Conservation (phyloP, 2,797 vertebrate genomes). For the Cossypha heuglini region DNA sequence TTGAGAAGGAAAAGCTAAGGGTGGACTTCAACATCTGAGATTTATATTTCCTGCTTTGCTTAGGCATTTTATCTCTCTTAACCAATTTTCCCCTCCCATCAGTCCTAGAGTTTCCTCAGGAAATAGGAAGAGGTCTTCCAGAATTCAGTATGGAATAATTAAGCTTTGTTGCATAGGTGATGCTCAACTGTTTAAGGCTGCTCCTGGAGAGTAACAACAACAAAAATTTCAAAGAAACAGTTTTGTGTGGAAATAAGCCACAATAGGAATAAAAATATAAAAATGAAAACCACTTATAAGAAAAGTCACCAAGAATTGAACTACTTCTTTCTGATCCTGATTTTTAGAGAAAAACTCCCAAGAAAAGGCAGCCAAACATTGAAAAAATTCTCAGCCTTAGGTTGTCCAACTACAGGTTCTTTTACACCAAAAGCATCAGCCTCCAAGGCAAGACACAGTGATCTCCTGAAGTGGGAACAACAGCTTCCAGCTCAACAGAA, state of each 20-base stretch:
- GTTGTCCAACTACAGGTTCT: neutral
- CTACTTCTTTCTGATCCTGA: neutral
- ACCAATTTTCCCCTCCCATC: neutral
- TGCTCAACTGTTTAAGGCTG: neutral
- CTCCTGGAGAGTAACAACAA: neutral
- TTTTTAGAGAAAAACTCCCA: neutral
- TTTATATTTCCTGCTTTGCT: neutral
- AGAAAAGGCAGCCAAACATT: neutral
- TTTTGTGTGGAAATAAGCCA: neutral
- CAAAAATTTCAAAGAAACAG: neutral
- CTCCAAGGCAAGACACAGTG: neutral
- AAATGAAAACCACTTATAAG: neutral
- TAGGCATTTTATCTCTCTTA: neutral
- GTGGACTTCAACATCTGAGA: neutral
- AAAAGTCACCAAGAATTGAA: neutral
- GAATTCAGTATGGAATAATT: neutral
- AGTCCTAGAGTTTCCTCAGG: neutral
- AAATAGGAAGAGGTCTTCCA: neutral
- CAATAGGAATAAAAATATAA: fast-evolving
- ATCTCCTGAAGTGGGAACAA: neutral
- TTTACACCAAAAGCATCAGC: neutral
- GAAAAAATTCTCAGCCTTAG: neutral
- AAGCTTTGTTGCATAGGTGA: neutral
- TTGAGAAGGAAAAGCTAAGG: neutral
- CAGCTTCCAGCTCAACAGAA: neutral